Evolutionary conservation across 1,140 invertebrate genomes (phyloP).

Genomic region (Dendroctonus valens): DNA sequence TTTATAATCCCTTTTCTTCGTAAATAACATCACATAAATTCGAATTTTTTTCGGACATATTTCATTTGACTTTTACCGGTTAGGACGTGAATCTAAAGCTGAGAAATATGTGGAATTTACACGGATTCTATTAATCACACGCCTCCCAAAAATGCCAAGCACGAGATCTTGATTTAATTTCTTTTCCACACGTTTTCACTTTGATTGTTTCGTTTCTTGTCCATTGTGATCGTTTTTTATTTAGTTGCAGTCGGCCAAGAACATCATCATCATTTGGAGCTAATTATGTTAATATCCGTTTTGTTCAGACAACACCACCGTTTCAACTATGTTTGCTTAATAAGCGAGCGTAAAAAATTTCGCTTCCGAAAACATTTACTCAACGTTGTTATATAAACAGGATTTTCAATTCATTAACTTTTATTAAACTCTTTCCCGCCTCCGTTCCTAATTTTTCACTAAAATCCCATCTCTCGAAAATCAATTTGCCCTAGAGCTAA

Average conservation of each 20-base stretch:
- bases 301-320: no score
- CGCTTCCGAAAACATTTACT: background rate
- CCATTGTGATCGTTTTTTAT: no score
- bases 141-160: background rate
- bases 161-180: background rate
- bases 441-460: conserved; percentile 13
- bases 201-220: background rate
- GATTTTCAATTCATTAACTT: conserved; percentile 9
- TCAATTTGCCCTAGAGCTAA: conserved; percentile 20
- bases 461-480: conserved; percentile 14
- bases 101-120: background rate
- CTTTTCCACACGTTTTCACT: background rate
- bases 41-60: no score
- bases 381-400: background rate
- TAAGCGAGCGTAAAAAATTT: background rate
- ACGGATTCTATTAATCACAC: conserved; percentile 1
- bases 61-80: no score
- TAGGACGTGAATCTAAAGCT: background rate
- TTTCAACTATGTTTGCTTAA: no score
- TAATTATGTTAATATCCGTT: no score
- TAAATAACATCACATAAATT: no score
- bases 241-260: no score
- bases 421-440: conserved; percentile 5
- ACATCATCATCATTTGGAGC: no score
- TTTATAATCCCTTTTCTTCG: no score